phyloP scores from a whole-genome alignment of 2,888 invertebrate species.

The Ptychoptera albimana region DNA sequence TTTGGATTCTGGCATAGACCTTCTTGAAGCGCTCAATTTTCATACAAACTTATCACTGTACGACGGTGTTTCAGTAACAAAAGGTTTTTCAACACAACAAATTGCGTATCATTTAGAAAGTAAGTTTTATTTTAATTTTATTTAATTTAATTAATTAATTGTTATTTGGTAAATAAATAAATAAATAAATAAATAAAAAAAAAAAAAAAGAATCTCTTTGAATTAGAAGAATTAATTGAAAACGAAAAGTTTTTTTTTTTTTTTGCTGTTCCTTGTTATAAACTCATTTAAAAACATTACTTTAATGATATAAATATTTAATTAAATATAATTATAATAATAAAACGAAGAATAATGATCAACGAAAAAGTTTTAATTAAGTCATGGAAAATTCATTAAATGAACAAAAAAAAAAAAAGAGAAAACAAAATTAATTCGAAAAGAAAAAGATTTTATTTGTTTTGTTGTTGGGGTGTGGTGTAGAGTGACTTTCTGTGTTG shows the following conservation, averaged over 20 bases:
- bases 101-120: constrained; percentile 12
- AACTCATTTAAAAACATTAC: not conserved
- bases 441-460: no score
- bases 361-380: no score
- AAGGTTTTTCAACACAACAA: constrained; percentile 15
- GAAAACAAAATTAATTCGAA: no score
- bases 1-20: constrained; percentile 48
- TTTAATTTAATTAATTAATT: not conserved
- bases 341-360: no score
- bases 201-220: no score
- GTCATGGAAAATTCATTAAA: no score
- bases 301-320: no score
- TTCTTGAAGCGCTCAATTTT: constrained; percentile 62
- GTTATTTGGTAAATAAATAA: not conserved
- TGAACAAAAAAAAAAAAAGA: no score
- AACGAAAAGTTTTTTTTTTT: not conserved
- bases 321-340: no score
- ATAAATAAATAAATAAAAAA: no score
- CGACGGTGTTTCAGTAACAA: constrained; percentile 45
- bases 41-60: constrained; percentile 60
- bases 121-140: constrained; percentile 4
- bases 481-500: no score
- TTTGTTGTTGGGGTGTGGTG: no score
- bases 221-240: not conserved
- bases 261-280: not conserved